Percentiles rank a stretch among this genome's conserved stretches.
Evolutionary conservation across 2,888 invertebrate genomes (phyloP).

Genomic region (Dicycla oo): DNA sequence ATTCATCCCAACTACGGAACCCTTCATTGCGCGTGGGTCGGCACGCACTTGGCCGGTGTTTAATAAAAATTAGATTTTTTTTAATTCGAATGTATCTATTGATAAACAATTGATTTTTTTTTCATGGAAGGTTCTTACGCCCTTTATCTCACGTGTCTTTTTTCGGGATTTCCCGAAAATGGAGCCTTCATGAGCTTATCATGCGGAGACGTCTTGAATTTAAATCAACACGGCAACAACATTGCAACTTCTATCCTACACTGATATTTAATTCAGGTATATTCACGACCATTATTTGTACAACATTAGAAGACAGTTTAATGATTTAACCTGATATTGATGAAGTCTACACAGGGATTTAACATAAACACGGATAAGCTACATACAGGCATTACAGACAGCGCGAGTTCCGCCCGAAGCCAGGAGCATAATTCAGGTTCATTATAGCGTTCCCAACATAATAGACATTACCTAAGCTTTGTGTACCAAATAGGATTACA

Average conservation of each 20-base stretch:
- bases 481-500: conserved; percentile 45
- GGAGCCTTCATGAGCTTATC: no score
- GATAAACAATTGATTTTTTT: no score
- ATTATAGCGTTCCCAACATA: conserved; percentile 31
- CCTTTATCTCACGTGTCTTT: not conserved
- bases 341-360: conserved; percentile 8
- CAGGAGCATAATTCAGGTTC: conserved; percentile 41
- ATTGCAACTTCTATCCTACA: not conserved
- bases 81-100: no score
- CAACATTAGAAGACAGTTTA: conserved; percentile 16
- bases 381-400: conserved; percentile 17
- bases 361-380: conserved; percentile 11
- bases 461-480: conserved; percentile 52
- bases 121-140: no score
- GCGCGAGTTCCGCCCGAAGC: conserved; percentile 25
- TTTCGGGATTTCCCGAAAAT: no score
- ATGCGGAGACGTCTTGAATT: not conserved
- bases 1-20: no score
- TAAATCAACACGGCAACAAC: not conserved
- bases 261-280: not conserved
- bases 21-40: no score
- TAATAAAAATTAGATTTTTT: no score
- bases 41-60: no score
- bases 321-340: conserved; percentile 27
- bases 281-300: not conserved